Percentiles rank a stretch among this genome's conserved stretches.
Evolutionary conservation across 2,797 vertebrate species (phyloP).

Genomic region (Podargus strigoides): DNA sequence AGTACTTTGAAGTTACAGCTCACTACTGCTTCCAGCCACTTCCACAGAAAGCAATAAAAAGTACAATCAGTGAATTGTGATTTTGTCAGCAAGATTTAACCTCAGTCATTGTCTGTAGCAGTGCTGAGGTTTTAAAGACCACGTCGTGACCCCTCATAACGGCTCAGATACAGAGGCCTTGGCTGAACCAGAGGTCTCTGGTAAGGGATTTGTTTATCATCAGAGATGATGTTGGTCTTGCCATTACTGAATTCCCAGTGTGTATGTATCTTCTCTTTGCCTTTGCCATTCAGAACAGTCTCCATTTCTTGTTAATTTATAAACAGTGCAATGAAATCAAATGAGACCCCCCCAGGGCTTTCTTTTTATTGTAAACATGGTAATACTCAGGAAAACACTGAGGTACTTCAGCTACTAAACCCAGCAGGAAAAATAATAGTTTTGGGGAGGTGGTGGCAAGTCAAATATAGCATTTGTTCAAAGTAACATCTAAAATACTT

Average conservation of each 20-base stretch:
- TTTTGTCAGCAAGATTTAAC: constrained; percentile 33
- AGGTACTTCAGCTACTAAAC: constrained; percentile 24
- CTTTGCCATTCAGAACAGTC: not conserved
- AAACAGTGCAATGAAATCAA: not conserved
- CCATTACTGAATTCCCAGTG: not conserved
- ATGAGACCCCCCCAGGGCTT: constrained; percentile 7
- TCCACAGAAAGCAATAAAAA: not conserved
- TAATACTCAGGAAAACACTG: constrained; percentile 1
- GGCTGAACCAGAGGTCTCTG: not conserved
- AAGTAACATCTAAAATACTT: not conserved
- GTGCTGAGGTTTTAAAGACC: not conserved
- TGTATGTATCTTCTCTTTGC: not conserved
- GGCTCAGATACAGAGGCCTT: not conserved
- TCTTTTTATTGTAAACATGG: constrained; percentile 2
- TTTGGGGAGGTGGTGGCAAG: not conserved
- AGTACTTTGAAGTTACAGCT: not conserved
- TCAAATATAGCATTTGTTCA: not conserved
- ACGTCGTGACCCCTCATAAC: fast-evolving
- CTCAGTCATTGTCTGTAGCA: not conserved
- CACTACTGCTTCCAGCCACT: not conserved
- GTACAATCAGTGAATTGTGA: constrained; percentile 6
- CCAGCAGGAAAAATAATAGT: not conserved
- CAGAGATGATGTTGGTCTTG: not conserved
- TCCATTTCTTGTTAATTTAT: constrained; percentile 32
- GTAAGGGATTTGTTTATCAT: not conserved